Base-by-base conservation (phyloP, 2,888 invertebrate species). In the Orthonychiurus folsomi region DNA sequence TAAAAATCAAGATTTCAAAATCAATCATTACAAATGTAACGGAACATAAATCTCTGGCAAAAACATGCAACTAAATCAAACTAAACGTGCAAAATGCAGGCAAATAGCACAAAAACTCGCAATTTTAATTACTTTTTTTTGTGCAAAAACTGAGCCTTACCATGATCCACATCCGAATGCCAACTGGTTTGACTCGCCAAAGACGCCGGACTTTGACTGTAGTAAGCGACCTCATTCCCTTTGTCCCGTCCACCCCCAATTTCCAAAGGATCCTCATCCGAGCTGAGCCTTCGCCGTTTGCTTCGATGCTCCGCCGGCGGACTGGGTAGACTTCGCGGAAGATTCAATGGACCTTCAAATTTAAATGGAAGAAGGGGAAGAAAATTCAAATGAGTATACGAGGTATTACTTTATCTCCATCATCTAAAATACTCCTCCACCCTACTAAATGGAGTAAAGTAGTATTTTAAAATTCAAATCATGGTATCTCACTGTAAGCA, bases 401-500 rank as follows among this genome's bases (percentile, higher is more conserved):
- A 24, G 20, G 3, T 24, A 26, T n/a, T 24, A 57, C 23, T n/a
- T 3, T 27, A 26, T 15, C 37, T 27, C 23, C 18, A 55, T n/a
- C n/a, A n/a, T n/a, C 25, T 21, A 15, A 27, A 48, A 48, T 27
- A 48, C 5, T 24, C 26, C 20, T 26, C 28, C 21, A 5, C 50
- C 12, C 12, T 56, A 56, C 9, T 56, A 23, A 23, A 24, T 24
- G n/a, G 21, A n/a, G n/a, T 47, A 5, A 47, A 50, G 2, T 21
- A 21, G 20, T 9, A 24, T 59, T 50, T 50, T 9, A 59, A 21
- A 59, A 18, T 59, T 23, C 26, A 56, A 54, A 21, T 12, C 15
- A 50, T 24, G 21, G 56, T 28, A 5, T 82, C 86, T 86, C 76
- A 88, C 88, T 88, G 75, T 88, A 89, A 71, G 86, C 85, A 69